Conservation (phyloP, 2,888 invertebrate genomes). For the Cabera pusaria region DNA sequence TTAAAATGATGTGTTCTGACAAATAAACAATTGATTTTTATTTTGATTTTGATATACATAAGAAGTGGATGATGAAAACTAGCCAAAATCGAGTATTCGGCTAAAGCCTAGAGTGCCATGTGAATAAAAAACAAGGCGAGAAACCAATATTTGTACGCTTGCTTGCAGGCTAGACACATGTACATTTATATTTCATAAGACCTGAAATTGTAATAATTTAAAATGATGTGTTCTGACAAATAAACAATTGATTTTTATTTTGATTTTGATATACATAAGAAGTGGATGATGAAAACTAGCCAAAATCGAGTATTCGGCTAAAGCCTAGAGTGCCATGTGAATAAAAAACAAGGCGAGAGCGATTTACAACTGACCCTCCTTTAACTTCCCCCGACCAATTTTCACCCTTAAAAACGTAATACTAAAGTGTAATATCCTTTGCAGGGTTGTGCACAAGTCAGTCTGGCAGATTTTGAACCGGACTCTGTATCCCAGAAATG, state of each 20-base stretch:
- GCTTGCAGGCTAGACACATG: too few relatives aligned
- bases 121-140: conserved; percentile 60
- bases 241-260: too few relatives aligned
- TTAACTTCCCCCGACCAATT: background rate
- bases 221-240: too few relatives aligned
- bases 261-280: too few relatives aligned
- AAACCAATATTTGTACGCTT: too few relatives aligned
- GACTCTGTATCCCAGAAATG: conserved; percentile 92
- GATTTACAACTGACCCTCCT: conserved; percentile 56
- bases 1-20: too few relatives aligned
- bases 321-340: conserved; percentile 78
- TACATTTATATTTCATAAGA: too few relatives aligned
- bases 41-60: too few relatives aligned
- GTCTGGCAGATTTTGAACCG: conserved; percentile 96
- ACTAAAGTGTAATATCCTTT: conserved; percentile 35
- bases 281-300: conserved; percentile 79
- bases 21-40: too few relatives aligned
- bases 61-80: conserved; percentile 76
- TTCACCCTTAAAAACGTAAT: background rate
- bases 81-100: conserved; percentile 83
- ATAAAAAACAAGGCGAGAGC: conserved; percentile 71
- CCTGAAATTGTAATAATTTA: too few relatives aligned
- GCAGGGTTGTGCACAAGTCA: conserved; percentile 97
- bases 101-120: conserved; percentile 76
- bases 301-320: conserved; percentile 80